Conservation (phyloP, 2,888 invertebrate species). For the Rugalucina vietnamica region DNA sequence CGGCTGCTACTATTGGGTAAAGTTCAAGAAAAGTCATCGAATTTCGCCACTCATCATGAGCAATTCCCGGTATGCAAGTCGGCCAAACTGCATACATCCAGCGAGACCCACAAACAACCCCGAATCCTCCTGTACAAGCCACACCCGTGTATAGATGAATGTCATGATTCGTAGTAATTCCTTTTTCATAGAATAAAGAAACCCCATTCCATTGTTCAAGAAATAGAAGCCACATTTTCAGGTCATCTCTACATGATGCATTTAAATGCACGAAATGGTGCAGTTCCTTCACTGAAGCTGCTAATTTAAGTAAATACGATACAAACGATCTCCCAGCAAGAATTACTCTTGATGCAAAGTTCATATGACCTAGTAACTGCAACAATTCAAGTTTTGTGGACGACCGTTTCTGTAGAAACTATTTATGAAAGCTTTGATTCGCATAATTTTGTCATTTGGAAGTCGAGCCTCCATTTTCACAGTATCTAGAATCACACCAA, state of each 20-base stretch:
- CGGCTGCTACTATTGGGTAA: neutral
- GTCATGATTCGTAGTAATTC: neutral
- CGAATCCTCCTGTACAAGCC: neutral
- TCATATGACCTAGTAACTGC: neutral
- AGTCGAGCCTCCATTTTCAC: slow-evolving; percentile 16
- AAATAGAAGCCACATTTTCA: neutral
- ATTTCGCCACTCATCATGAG: neutral
- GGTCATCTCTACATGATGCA: neutral
- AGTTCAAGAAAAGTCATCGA: neutral
- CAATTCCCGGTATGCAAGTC: neutral
- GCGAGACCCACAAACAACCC: neutral
- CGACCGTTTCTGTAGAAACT: neutral
- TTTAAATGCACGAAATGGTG: neutral
- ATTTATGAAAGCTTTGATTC: neutral
- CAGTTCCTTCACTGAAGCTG: neutral
- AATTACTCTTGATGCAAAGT: slow-evolving; percentile 25
- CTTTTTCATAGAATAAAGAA: neutral
- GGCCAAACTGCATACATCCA: neutral
- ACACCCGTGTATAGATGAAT: neutral
- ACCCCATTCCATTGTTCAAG: neutral
- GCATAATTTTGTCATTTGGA: neutral
- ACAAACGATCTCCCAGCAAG: slow-evolving; percentile 19
- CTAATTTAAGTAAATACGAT: neutral
- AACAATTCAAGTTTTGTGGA: neutral
- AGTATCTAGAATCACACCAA: slow-evolving; percentile 42